Evolutionary conservation across 2,888 invertebrate species (phyloP), one percentile per base, ranked within the genome.

Genomic region (Drosophila heteroneura): DNA sequence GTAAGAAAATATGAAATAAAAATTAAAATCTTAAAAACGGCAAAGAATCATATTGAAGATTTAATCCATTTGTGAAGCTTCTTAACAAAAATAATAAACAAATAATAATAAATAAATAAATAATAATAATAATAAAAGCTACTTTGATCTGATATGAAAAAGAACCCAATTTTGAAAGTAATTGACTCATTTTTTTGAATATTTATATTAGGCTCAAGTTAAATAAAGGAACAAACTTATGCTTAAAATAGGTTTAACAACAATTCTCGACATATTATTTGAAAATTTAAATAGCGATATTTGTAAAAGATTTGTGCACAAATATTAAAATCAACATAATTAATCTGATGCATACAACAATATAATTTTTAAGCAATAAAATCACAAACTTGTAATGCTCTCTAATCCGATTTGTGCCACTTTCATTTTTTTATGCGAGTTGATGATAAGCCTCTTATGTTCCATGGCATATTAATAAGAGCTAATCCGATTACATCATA

Each of bases 361-460:
- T 53, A 16, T 12, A 44, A 26, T 28, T 53, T 39, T n/a, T 0
- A n/a, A 16, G 32, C 72, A 59, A 47, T 53, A 37, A 53, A 44
- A 10, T 44, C 16, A 39, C 39, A 30, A 51, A 41, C 44, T 57
- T 69, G 61, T 77, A 62, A 77, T 65, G 30, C 58, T 7, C 28
- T 52, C 35, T 56, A 63, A 77, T 51, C 57, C 65, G 59, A 65
- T 62, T 64, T 41, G 32, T 49, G 53, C 35, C 51, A 49, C 22
- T 53, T 60, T 33, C 35, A 39, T 47, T 44, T 57, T 47, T 28
- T 41, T 39, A 54, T 30, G 35, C 12, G 47, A 28, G 51, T 44
- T 22, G 14, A 51, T 47, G 49, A 57, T 81, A 81, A 81, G 70
- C 81, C 67, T 76, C 68, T 81, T 82, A 81, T 72, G 52, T 63